phyloP scores from a whole-genome alignment of 1,140 invertebrate genomes.

The Portunus trituberculatus region DNA sequence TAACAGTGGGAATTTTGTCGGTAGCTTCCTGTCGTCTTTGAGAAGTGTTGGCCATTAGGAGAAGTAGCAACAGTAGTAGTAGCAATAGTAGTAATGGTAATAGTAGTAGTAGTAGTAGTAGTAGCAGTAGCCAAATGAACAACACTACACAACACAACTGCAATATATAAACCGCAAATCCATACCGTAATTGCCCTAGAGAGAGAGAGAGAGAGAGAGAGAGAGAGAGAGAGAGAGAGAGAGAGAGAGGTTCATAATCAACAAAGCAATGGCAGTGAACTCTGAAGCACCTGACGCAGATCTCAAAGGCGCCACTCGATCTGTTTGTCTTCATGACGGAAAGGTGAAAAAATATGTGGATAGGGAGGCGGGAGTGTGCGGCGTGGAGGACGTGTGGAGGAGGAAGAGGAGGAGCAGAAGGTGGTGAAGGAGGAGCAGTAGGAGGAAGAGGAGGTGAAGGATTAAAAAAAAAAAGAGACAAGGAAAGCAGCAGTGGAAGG shows the following conservation, averaged over 20 bases:
- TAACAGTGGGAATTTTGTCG: not conserved
- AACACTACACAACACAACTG: not conserved
- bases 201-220: slow-evolving; percentile 20
- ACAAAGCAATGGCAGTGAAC: slow-evolving; percentile 1
- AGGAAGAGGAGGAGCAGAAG: not conserved
- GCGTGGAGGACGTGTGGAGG: not conserved
- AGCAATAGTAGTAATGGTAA: too few species aligned
- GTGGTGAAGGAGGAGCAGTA: too few species aligned
- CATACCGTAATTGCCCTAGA: not conserved
- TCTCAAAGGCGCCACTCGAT: not conserved
- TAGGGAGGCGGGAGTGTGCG: not conserved
- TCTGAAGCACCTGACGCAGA: not conserved
- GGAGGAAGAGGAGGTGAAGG: too few species aligned
- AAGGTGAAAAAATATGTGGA: not conserved
- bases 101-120: not conserved
- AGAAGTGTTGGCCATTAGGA: too few species aligned
- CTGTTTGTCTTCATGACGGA: not conserved
- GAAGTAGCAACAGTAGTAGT: too few species aligned
- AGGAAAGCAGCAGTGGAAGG: not conserved
- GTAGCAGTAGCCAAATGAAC: not conserved
- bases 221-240: slow-evolving; percentile 20
- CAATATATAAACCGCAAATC: not conserved
- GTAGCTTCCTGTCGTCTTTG: not conserved
- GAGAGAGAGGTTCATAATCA: not conserved
- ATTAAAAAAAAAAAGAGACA: too few species aligned